Evolutionary conservation across 2,888 invertebrate species (phyloP), one percentile per base, ranked within the genome.

Genomic region (Junonia oenone): DNA sequence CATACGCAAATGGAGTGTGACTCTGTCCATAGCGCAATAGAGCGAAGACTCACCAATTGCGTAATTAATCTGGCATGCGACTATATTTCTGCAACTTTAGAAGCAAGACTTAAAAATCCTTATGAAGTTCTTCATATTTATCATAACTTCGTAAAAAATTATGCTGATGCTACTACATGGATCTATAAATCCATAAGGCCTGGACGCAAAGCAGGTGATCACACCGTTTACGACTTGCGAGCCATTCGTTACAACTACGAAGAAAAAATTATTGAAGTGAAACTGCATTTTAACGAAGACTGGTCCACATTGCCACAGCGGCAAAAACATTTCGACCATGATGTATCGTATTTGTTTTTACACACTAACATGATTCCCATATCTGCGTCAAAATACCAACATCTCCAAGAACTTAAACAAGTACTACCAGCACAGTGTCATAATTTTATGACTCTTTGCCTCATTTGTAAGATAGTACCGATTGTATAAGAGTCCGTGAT

Each of bases 41-140:
- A 78, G 62, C 58, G 65, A 43, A 69, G 65, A 26, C 45, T 68
- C n/a, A 68, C 68, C 58, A 64, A 69, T 31, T 58, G 63, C 33
- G 63, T 62, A 38, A 57, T 60, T 13, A 54, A 68, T 53, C 27
- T 66, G 6, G 71, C 71, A 8, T 48, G 58, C 29, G 69, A 72
- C 33, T 73, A 69, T 63, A 31, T 63, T 0, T 38, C 55, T 19
- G 49, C 66, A n/a, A 64, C 66, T 5, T 55, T 55, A 54, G 57
- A 57, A 33, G 54, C 54, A 14, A 45, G 54, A 0, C 26, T 3
- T 26, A 15, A 29, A 14, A 29, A 15, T 9, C 56, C 56, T 5
- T 59, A 54, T 22, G 56, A 54, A 43, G 47, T 15, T 26, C 22
- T 51, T 27, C 14, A 40, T 9, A 2, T 55, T 17, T 37, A 55